Base-by-base conservation (phyloP, 1,140 invertebrate genomes). In the Meloidogyne hapla region DNA sequence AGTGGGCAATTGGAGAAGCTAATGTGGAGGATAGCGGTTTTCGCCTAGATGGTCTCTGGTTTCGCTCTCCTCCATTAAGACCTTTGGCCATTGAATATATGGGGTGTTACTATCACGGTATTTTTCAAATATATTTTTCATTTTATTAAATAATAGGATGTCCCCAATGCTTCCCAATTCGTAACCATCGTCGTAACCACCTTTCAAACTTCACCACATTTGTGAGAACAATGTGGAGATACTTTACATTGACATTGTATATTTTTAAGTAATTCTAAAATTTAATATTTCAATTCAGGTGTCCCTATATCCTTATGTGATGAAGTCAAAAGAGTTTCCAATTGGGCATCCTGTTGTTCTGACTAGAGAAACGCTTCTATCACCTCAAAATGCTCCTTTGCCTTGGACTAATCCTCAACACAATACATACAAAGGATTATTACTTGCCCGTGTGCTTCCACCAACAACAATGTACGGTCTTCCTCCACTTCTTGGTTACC, bases 121-220 rank as follows among this genome's bases (percentile, higher is more conserved):
- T 33, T 33, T 33, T 33, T 33, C 8, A 33, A 33, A 33, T 33
- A 33, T 74, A 23, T 6, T 75, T 45, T 65, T 15, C 4, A 73
- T 3, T 13, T 33, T n/a, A 13, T 21, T 21, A 12, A 75, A 25
- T 33, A 67, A 4, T n/a, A 48, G 69, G 69, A 0, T 71, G 63
- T 12, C 69, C 8, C 9, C 9, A 71, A n/a, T 71, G 69, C 25
- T 71, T 71, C 62, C 69, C 69, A 0, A 12, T 38, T 6, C 69
- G 69, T 0, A 6, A 21, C 8, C 42, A 61, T 6, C 1, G 23
- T 0, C 69, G 8, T 70, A 74, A 26, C 63, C 73, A 26, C 63
- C 73, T 21, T 74, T 74, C 21, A 75, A 69, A n/a, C 23, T 74
- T 3, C 69, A 75, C 21, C 69, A 74, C 67, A n/a, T 40, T 40